These are phyloP conservation scores for Engystomops pustulosus DNA, from an alignment of 2,113 vertebrate genomes.

Conservation along the genomic window DNA sequence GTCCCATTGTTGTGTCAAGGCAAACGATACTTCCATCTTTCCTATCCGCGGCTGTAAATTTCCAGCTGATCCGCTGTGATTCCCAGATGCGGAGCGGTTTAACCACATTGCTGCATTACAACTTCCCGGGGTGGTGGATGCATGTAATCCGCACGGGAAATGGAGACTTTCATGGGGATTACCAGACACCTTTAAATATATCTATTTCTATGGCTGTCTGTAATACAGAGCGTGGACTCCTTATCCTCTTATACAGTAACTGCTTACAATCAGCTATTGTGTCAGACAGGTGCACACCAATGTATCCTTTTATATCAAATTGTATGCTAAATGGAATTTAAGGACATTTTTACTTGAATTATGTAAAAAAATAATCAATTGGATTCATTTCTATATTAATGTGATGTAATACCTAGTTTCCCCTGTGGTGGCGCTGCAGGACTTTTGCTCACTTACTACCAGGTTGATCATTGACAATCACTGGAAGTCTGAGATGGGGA, in stretches of 20 bases:
- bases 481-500: no score
- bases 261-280: neutral
- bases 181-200: conserved; percentile 16
- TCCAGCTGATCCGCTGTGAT: neutral
- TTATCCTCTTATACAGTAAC: neutral
- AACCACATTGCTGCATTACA: neutral
- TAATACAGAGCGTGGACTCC: neutral
- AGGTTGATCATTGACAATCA: no score
- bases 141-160: neutral
- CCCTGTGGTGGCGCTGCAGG: neutral
- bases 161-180: neutral
- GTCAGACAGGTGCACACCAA: neutral
- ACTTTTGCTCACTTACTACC: neutral
- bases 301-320: no score
- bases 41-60: neutral
- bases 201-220: neutral
- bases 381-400: no score
- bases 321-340: no score
- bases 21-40: no score
- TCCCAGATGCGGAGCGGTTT: neutral
- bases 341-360: no score
- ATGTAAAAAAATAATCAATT: no score
- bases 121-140: neutral
- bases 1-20: no score
- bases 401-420: neutral